Evolutionary conservation across 2,888 invertebrate genomes (phyloP).

Genomic region (Hedychridium roseum): DNA sequence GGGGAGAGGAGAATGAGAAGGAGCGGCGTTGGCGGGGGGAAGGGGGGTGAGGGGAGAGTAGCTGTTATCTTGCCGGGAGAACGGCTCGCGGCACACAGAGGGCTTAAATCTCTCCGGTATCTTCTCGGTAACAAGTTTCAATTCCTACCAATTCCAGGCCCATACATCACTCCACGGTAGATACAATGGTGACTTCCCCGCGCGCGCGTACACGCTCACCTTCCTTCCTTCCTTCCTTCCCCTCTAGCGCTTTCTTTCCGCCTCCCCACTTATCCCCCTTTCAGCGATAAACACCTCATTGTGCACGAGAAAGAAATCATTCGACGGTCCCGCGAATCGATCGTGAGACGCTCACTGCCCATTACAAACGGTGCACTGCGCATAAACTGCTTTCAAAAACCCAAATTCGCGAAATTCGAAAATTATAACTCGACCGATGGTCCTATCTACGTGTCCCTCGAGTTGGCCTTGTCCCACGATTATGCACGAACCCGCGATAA

Average conservation of each 20-base stretch:
- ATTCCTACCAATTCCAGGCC: constrained; percentile 60
- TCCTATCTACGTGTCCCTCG: too few species aligned
- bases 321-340: constrained; percentile 39
- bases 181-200: constrained; percentile 56
- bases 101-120: constrained; percentile 56
- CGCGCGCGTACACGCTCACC: constrained; percentile 22
- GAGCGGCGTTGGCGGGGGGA: too few species aligned
- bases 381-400: too few species aligned
- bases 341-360: constrained; percentile 20
- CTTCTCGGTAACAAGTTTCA: constrained; percentile 60
- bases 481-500: too few species aligned
- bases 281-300: constrained; percentile 60
- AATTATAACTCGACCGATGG: too few species aligned
- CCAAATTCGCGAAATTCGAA: too few species aligned
- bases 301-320: constrained; percentile 48
- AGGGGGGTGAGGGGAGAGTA: too few species aligned
- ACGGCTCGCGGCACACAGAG: too few species aligned
- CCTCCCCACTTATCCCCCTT: constrained; percentile 26
- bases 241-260: constrained; percentile 2
- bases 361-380: constrained; percentile 15
- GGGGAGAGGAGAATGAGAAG: too few species aligned
- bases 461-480: too few species aligned
- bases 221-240: background rate
- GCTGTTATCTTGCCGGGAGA: too few species aligned
- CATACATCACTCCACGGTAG: constrained; percentile 59